phyloP scores from a whole-genome alignment of 1,140 invertebrate species.

The Drosophila navojoa region DNA sequence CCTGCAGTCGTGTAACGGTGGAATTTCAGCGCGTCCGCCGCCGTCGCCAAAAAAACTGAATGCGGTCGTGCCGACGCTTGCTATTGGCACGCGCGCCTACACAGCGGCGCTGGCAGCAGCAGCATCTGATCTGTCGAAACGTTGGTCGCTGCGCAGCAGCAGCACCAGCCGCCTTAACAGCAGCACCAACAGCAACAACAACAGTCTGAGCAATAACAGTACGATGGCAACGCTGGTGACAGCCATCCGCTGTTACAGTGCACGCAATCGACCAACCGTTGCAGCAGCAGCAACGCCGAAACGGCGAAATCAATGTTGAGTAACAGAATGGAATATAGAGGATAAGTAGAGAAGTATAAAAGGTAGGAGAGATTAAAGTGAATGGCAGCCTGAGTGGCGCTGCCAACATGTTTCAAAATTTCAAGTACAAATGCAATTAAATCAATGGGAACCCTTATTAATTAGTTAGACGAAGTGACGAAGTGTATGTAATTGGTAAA shows the following conservation, averaged over 20 bases:
- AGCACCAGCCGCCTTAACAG: slow-evolving; percentile 15
- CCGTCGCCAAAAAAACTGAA: slow-evolving; percentile 73
- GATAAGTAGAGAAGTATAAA: background rate
- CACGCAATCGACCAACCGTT: slow-evolving; percentile 28
- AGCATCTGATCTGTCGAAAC: slow-evolving; percentile 62
- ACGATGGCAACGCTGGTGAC: slow-evolving; percentile 48
- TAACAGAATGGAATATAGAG: background rate
- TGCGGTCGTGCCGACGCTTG: slow-evolving; percentile 53
- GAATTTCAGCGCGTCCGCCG: slow-evolving; percentile 64
- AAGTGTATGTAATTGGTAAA: slow-evolving; percentile 11
- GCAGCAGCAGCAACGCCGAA: slow-evolving; percentile 9
- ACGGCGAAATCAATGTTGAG: slow-evolving; percentile 16
- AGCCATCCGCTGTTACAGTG: slow-evolving; percentile 59
- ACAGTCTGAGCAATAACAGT: slow-evolving; percentile 23
- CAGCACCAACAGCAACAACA: background rate
- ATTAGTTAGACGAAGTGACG: slow-evolving; percentile 21
- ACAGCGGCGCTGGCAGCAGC: slow-evolving; percentile 66
- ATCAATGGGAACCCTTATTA: slow-evolving; percentile 12
- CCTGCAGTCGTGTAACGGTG: slow-evolving; percentile 55
- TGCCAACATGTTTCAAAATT: slow-evolving; percentile 45
- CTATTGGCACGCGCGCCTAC: slow-evolving; percentile 64
- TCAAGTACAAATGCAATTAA: slow-evolving; percentile 42
- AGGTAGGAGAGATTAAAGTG: background rate
- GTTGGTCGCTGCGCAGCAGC: slow-evolving; percentile 69
- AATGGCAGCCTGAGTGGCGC: background rate